Evolutionary conservation across 2,797 vertebrate species (phyloP).

Genomic region (Ceryle rudis): DNA sequence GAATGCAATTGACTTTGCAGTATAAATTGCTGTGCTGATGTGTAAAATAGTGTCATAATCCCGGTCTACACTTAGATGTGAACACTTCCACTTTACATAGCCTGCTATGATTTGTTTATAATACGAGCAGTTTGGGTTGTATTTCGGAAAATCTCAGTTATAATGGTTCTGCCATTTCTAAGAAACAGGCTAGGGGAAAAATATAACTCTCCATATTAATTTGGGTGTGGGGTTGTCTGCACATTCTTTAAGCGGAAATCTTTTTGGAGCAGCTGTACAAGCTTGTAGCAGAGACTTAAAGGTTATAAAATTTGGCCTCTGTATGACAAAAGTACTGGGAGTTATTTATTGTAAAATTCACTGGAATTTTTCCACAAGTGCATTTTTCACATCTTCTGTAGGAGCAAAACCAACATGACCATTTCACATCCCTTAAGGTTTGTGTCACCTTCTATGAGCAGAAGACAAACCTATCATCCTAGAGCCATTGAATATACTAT

Average conservation of each 20-base stretch:
- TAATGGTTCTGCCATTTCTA: not conserved
- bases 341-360: not conserved
- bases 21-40: not conserved
- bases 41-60: not conserved
- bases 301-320: not conserved
- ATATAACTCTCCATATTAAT: not conserved
- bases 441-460: not conserved
- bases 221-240: not conserved
- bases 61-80: not conserved
- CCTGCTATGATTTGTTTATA: not conserved
- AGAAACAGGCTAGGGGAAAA: not conserved
- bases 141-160: not conserved
- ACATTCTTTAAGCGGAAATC: not conserved
- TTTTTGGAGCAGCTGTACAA: not conserved
- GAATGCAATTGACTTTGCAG: not conserved
- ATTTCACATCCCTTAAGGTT: not conserved
- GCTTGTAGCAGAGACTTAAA: not conserved
- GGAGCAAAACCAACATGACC: not conserved
- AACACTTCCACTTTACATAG: not conserved
- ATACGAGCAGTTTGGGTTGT: rapidly evolving
- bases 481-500: not conserved
- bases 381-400: not conserved
- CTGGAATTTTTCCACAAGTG: not conserved
- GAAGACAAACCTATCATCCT: not conserved
- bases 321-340: not conserved